phyloP scores from a whole-genome alignment of 2,797 vertebrate genomes.

The Bradypodion pumilum region DNA sequence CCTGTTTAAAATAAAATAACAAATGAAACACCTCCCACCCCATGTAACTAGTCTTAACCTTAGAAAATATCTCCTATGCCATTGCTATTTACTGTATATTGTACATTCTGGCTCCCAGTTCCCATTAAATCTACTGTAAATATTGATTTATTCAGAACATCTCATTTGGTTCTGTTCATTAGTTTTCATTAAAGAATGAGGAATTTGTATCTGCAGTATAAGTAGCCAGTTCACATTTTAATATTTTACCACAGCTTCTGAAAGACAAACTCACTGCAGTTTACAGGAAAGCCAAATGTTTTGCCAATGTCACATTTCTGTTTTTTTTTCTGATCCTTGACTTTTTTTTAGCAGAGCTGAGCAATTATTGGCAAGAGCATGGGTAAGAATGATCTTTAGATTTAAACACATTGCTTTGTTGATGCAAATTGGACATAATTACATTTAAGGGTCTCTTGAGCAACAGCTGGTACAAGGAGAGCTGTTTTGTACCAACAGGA shows the following conservation, averaged over 20 bases:
- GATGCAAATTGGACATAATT: background rate
- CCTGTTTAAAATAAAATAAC: background rate
- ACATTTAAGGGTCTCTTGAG: background rate
- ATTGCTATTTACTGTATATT: background rate
- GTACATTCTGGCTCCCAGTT: background rate
- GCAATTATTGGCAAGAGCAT: background rate
- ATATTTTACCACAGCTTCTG: background rate
- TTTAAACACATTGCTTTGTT: background rate
- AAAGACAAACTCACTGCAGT: background rate
- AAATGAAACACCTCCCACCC: background rate
- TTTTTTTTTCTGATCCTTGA: background rate
- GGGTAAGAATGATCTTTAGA: background rate
- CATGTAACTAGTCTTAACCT: background rate
- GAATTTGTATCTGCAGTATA: background rate
- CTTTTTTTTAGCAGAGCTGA: background rate
- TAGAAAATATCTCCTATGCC: background rate
- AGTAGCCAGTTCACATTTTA: background rate
- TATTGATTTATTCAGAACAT: background rate
- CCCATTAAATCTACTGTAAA: background rate
- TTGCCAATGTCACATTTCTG: background rate
- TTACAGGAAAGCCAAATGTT: background rate
- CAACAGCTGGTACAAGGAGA: background rate
- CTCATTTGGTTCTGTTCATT: constrained; percentile 1
- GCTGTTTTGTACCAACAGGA: background rate
- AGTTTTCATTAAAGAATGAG: background rate